Base-by-base conservation (phyloP, 2,888 invertebrate species). In the Lumbricus terrestris region DNA sequence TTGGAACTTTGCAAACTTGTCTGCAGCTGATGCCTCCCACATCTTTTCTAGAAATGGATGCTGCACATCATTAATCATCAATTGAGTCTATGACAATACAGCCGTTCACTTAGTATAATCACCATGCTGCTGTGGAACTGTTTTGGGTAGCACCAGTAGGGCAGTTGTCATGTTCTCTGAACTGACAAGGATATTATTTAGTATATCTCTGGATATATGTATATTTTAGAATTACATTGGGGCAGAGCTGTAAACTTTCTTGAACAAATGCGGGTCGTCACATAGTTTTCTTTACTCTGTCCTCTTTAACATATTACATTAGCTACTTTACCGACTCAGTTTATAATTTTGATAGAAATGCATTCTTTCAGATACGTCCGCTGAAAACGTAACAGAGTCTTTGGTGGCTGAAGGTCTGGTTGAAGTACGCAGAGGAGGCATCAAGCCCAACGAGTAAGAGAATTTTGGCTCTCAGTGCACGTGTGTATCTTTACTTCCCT, bases 331-430 rank as follows among this genome's bases (percentile, higher is more conserved):
- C 29, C 54, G 8, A 11, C n/a, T 69, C 11, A 69, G 69, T 69
- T 69, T 69, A n/a, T 29, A 69, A 69, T 69, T 11, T 69, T n/a
- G 0, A 69, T 69, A 69, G 69, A n/a, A n/a, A 29, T 82, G n/a
- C 35, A 88, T 54, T 85, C 35, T 83, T 91, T 83, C 93, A 96
- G 96, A 96, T 94, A 95, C 96, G 90, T 96, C 96, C 91, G 97
- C 97, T 90, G 98, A 98, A 93, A 99, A 98, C 95, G 96, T 99
- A 83, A 97, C 97, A 1, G 98, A 99, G 94, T 96, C 96, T 0
- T 96, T 99, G 93, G 97, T 99, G 3, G 96, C 97, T 0, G 99
- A 98, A 95, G 99, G 99, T 89, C 95, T 98, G 82, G 98, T 97
- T 0, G 97, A 97, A 91, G 97, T 99, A 0, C 93, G 95, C 40